phyloP scores from a whole-genome alignment of 1,140 invertebrate species.

The Drosophila oshimai region DNA sequence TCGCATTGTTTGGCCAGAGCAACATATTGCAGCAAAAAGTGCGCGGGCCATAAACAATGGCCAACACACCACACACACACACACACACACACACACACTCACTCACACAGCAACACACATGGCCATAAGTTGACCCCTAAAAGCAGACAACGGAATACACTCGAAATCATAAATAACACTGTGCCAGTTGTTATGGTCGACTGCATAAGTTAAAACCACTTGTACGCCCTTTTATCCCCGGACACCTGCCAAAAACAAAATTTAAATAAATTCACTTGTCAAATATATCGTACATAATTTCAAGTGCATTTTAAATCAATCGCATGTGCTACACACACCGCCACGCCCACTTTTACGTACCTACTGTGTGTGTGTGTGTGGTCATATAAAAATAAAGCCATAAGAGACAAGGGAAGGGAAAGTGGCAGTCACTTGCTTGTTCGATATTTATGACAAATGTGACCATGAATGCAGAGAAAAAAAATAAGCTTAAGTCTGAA shows the following conservation, averaged over 20 bases:
- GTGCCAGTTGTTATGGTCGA: conserved; percentile 8
- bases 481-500: background rate
- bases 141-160: conserved; percentile 61
- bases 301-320: conserved; percentile 72
- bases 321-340: conserved; percentile 14
- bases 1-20: conserved; percentile 40
- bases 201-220: conserved; percentile 68
- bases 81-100: conserved; percentile 5
- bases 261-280: conserved; percentile 67
- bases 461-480: conserved; percentile 23
- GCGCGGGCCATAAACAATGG: conserved; percentile 61
- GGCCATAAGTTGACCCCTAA: conserved; percentile 64
- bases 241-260: conserved; percentile 57
- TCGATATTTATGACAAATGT: conserved; percentile 75
- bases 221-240: conserved; percentile 42
- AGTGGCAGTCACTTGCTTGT: conserved; percentile 46
- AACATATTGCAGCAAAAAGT: conserved; percentile 48
- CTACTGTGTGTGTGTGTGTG: conserved; percentile 6
- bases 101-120: background rate
- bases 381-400: conserved; percentile 18
- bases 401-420: background rate
- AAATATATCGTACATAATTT: conserved; percentile 65
- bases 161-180: conserved; percentile 62
- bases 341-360: conserved; percentile 10
- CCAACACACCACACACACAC: conserved; percentile 32